Conservation (phyloP, 2,888 invertebrate genomes). For the Malthinus seriepunctatus region DNA sequence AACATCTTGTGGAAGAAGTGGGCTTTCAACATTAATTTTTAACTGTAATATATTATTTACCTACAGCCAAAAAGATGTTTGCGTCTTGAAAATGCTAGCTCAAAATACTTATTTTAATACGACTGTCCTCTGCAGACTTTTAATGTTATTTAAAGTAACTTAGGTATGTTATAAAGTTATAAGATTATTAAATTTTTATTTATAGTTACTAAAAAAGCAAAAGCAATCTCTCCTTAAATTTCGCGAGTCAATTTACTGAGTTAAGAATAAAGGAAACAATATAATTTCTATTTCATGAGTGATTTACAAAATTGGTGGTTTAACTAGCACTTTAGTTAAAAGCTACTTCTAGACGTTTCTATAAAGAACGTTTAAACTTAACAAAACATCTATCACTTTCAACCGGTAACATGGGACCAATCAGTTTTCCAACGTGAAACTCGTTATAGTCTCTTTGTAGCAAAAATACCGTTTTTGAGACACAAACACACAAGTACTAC, state of each 20-base stretch:
- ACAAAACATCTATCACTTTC: slow-evolving; percentile 34
- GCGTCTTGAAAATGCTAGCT: no score
- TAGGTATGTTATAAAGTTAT: no score
- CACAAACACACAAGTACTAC: slow-evolving; percentile 6
- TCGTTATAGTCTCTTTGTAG: slow-evolving; percentile 33
- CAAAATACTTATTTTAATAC: no score
- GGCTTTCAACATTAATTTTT: no score
- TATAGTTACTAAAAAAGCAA: no score
- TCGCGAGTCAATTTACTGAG: background rate
- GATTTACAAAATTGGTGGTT: slow-evolving; percentile 21
- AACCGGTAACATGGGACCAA: slow-evolving; percentile 33
- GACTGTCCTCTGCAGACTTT: no score
- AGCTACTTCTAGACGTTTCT: slow-evolving; percentile 25
- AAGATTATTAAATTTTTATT: no score
- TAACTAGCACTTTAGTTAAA: slow-evolving; percentile 28
- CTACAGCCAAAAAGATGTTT: no score
- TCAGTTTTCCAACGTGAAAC: slow-evolving; percentile 33
- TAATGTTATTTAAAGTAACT: no score
- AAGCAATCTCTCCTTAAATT: no score
- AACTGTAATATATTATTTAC: no score
- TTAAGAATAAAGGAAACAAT: slow-evolving; percentile 2
- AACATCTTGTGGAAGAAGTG: no score
- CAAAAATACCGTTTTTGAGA: slow-evolving; percentile 22
- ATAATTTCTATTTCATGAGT: slow-evolving; percentile 4
- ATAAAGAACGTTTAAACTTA: slow-evolving; percentile 25